Evolutionary conservation across 2,888 invertebrate genomes (phyloP).

Genomic region (Thereva nobilitata): DNA sequence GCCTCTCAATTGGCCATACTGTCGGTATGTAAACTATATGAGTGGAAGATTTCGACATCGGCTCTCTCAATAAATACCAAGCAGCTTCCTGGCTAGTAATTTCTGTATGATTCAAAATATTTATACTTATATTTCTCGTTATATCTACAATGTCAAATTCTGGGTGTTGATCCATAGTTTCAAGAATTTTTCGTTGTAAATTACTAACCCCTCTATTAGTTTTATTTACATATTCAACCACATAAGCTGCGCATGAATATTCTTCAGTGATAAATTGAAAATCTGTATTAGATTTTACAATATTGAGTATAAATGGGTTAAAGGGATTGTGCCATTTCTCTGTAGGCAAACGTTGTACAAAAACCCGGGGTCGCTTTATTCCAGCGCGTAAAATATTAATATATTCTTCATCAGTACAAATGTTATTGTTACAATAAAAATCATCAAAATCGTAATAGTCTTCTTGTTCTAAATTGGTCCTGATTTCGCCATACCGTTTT

Average conservation of each 20-base stretch:
- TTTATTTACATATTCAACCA: slow-evolving; percentile 56
- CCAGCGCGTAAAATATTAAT: slow-evolving; percentile 47
- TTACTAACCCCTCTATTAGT: slow-evolving; percentile 49
- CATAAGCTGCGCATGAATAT: slow-evolving; percentile 43
- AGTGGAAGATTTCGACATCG: slow-evolving; percentile 53
- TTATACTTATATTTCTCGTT: slow-evolving; percentile 47
- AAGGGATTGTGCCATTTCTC: slow-evolving; percentile 56
- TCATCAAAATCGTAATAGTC: slow-evolving; percentile 47
- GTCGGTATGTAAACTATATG: slow-evolving; percentile 52
- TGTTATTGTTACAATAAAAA: slow-evolving; percentile 47
- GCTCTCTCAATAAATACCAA: slow-evolving; percentile 56
- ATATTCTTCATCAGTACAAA: slow-evolving; percentile 48
- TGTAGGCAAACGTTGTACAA: slow-evolving; percentile 48
- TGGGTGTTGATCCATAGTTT: slow-evolving; percentile 50
- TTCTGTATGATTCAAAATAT: slow-evolving; percentile 51
- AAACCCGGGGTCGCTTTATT: slow-evolving; percentile 51
- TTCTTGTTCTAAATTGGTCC: slow-evolving; percentile 47
- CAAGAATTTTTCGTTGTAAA: slow-evolving; percentile 48
- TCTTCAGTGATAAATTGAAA: slow-evolving; percentile 54
- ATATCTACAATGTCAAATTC: slow-evolving; percentile 49
- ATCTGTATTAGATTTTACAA: slow-evolving; percentile 52
- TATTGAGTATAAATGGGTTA: slow-evolving; percentile 49
- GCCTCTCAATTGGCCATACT: slow-evolving; percentile 54
- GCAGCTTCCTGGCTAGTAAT: slow-evolving; percentile 56
- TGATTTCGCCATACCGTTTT: slow-evolving; percentile 40